Percentiles rank a stretch among this genome's conserved stretches.
These are phyloP conservation scores for Otus sunia DNA, from an alignment of 2,113 vertebrate species.

Conservation along the genomic window DNA sequence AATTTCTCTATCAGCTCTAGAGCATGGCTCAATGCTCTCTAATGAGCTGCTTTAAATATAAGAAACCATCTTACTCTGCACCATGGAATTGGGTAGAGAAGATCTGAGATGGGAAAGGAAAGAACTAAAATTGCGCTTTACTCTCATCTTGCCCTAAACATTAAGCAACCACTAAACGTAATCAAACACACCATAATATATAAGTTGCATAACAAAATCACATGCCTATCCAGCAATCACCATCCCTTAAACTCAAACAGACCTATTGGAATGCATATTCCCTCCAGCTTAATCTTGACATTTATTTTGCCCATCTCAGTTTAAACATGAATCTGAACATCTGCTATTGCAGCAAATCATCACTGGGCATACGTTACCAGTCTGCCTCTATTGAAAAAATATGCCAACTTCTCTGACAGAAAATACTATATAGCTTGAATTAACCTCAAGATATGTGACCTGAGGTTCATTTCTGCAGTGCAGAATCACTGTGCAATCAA, in stretches of 20 bases:
- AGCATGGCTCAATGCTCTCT: not conserved
- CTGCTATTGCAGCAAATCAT: not conserved
- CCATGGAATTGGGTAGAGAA: not conserved
- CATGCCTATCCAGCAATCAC: not conserved
- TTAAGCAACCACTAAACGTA: not conserved
- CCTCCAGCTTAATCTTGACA: not conserved
- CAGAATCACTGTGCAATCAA: not conserved
- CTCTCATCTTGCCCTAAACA: not conserved
- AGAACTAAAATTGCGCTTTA: not conserved
- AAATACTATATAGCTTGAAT: not conserved
- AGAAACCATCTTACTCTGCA: not conserved
- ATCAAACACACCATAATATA: not conserved
- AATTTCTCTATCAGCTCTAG: not conserved
- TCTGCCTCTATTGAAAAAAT: not conserved
- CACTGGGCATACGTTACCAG: accelerated
- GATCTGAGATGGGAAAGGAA: not conserved
- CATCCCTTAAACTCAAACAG: not conserved
- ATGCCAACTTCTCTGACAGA: not conserved
- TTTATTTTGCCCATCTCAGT: not conserved
- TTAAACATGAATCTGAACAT: not conserved
- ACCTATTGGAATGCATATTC: not conserved
- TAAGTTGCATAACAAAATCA: not conserved
- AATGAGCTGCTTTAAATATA: not conserved
- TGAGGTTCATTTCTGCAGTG: not conserved
- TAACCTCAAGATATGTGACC: not conserved